A percentile compares a stretch with the other conserved stretches of the same genome.
These are phyloP conservation scores for Pomacea canaliculata DNA, from an alignment of 2,888 invertebrate genomes.

Conservation along the genomic window DNA sequence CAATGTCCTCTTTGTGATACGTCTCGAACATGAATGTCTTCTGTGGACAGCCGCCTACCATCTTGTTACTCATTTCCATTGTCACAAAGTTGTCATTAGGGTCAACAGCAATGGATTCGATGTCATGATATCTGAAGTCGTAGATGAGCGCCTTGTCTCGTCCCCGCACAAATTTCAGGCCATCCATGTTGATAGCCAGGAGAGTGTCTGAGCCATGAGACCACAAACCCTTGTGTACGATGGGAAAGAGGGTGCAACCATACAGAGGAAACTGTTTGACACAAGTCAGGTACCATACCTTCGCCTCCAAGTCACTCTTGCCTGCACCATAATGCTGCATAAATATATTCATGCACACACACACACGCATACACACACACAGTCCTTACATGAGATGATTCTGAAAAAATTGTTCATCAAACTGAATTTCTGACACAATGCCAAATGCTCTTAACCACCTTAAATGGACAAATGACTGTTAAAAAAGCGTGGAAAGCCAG, in stretches of 20 bases:
- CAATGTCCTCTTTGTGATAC: conserved; percentile 89
- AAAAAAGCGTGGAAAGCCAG: too few relatives aligned
- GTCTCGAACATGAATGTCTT: conserved; percentile 88
- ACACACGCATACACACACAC: too few relatives aligned
- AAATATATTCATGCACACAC: background rate
- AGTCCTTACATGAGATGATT: background rate
- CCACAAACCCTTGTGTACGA: conserved; percentile 94
- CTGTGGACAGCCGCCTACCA: conserved; percentile 50
- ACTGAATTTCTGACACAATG: too few relatives aligned
- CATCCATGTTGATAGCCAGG: conserved; percentile 90
- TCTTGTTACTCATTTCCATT: conserved; percentile 83
- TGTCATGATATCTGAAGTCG: conserved; percentile 90
- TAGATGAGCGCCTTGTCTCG: conserved; percentile 92
- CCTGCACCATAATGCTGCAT: conserved; percentile 84
- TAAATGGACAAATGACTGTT: too few relatives aligned
- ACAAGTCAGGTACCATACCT: conserved; percentile 92
- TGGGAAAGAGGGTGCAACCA: conserved; percentile 88
- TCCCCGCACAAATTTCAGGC: conserved; percentile 89
- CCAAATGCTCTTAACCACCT: too few relatives aligned
- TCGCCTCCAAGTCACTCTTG: conserved; percentile 89
- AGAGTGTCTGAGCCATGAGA: conserved; percentile 81
- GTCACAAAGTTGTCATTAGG: conserved; percentile 93
- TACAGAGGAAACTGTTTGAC: conserved; percentile 97
- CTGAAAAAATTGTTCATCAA: background rate
- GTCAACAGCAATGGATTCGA: conserved; percentile 91